Evolutionary conservation across 2,797 vertebrate species (phyloP), one percentile per base, ranked within the genome.

Genomic region (Macropus fuliginosus): DNA sequence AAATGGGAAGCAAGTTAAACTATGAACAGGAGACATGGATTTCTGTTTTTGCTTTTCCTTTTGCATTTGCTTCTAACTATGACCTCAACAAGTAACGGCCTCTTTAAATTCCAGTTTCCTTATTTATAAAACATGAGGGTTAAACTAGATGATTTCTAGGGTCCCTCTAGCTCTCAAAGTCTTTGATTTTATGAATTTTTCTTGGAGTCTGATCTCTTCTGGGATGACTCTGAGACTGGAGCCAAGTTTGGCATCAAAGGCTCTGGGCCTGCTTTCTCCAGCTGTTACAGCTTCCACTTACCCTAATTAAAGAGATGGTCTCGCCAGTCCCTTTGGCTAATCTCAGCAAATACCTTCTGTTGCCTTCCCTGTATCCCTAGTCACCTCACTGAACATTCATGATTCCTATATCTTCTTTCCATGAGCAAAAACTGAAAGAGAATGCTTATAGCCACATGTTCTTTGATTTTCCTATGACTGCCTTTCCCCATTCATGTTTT

Each of bases 311-410:
- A 81, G 66, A 81, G 66, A 81, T 46, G 66, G 66, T 18, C 66
- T 46, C 46, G 66, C 66, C 66, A 81, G 66, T 81, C 66, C 66
- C n/a, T 81, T 81, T 81, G 66, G 66, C 66, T 81, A 81, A 81
- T 81, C 66, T 81, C 66, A 81, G n/a, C n/a, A 81, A 81, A 81
- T 81, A 40, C n/a, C 66, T 81, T 81, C 66, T 81, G 66, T n/a
- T 16, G n/a, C 66, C 66, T 81, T 10, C 8, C n/a, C n/a, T 81
- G n/a, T 24, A 46, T 81, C n/a, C 8, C n/a, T 81, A 81, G 66
- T 81, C n/a, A 81, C 66, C 66, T 81, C 66, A 81, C 66, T 46
- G 18, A 46, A 24, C 66, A 46, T 46, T 81, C n/a, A 46, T 34
- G n/a, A 9, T 81, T 46, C n/a, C 46, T n/a, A 21, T 46, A 46